Conservation (phyloP, 2,113 vertebrate genomes). For the Sisor rabdophorus region DNA sequence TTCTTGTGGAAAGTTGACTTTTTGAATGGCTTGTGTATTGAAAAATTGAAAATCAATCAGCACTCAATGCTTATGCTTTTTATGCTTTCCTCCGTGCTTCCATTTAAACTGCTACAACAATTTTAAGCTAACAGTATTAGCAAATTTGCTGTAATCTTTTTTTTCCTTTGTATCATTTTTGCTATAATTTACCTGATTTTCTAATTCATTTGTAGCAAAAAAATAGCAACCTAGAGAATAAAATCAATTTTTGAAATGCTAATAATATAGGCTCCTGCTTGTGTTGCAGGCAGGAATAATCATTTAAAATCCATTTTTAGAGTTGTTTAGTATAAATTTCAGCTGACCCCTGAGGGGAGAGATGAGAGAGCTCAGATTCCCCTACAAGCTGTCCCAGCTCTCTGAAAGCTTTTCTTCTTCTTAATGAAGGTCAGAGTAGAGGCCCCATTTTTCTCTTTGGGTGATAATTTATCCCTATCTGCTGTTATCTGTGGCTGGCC, state of each 20-base stretch:
- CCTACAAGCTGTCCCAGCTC: conserved; percentile 53
- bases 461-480: conserved; percentile 79
- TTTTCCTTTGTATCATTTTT: neutral
- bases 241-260: neutral
- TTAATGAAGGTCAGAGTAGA: conserved; percentile 79
- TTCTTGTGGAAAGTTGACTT: conserved; percentile 60
- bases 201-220: neutral
- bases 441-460: conserved; percentile 69
- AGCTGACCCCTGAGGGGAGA: conserved; percentile 28
- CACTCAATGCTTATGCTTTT: no score
- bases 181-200: conserved; percentile 15
- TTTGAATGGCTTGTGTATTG: conserved; percentile 64
- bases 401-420: conserved; percentile 65
- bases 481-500: conserved; percentile 71
- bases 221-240: neutral
- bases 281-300: neutral
- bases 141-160: neutral
- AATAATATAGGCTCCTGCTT: neutral
- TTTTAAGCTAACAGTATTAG: conserved; percentile 1
- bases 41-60: no score
- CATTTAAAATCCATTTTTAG: conserved; percentile 23
- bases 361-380: conserved; percentile 54
- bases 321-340: conserved; percentile 34
- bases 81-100: conserved; percentile 19
- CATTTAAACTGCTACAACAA: conserved; percentile 28